Percentiles rank a stretch among this genome's conserved stretches.
Evolutionary conservation across 92 coral and sea anemone genomes (phyloP).

Genomic region (Actinernus sp.): DNA sequence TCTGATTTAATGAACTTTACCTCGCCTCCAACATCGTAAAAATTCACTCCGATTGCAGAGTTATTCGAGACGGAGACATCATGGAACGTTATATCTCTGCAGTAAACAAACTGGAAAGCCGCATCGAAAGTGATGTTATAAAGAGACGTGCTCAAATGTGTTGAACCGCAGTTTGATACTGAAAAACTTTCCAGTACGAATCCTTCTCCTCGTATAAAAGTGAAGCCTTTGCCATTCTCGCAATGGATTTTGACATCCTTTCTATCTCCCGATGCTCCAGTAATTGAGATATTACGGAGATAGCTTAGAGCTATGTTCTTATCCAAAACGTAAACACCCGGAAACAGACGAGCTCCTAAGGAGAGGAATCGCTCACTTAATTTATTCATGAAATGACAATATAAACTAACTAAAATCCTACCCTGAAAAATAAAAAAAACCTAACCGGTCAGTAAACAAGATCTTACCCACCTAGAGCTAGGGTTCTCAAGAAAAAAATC

Average conservation of each 20-base stretch:
- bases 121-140: slow-evolving; percentile 46
- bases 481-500: too few species aligned
- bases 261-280: slow-evolving; percentile 5
- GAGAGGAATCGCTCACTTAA: too few species aligned
- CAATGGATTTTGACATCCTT: slow-evolving; percentile 20
- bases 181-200: slow-evolving; percentile 11
- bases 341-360: slow-evolving; percentile 1
- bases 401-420: too few species aligned
- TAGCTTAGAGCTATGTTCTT: slow-evolving; percentile 16
- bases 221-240: slow-evolving; percentile 13
- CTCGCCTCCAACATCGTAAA: slow-evolving; percentile 50
- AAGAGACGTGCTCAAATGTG: slow-evolving; percentile 38
- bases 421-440: too few species aligned
- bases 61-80: slow-evolving; percentile 31
- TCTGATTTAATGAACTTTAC: slow-evolving; percentile 14
- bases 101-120: slow-evolving; percentile 43
- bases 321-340: slow-evolving; percentile 30
- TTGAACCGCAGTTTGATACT: slow-evolving; percentile 39
- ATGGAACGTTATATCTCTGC: slow-evolving; percentile 32
- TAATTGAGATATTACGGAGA: slow-evolving; percentile 16
- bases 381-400: too few species aligned
- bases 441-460: too few species aligned
- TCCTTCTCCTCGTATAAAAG: slow-evolving; percentile 30
- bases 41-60: slow-evolving; percentile 42
- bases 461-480: too few species aligned